Conservation (phyloP, 2,113 vertebrate species). For the Vicugna pacos region DNA sequence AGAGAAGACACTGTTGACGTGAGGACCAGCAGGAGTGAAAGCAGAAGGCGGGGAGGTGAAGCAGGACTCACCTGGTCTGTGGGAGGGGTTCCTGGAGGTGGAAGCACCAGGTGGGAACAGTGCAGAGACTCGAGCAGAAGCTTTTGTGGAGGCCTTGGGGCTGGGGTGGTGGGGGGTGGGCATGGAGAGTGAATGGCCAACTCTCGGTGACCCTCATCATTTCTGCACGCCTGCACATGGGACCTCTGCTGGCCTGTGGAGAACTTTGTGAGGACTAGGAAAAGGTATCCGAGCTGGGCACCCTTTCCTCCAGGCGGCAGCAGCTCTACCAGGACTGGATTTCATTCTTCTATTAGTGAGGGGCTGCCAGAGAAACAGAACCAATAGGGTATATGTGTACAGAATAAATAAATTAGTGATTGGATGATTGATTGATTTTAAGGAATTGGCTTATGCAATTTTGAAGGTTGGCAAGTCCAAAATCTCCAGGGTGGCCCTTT, state of each 20-base stretch:
- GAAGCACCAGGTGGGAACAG: background rate
- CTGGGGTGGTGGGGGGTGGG: fast-evolving
- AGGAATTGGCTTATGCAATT: background rate
- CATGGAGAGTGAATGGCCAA: too few species aligned
- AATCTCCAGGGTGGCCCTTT: background rate
- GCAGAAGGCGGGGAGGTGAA: background rate
- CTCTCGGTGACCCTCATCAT: background rate
- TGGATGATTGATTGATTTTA: background rate
- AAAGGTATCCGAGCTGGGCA: background rate
- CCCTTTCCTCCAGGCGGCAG: background rate
- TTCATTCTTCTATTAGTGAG: background rate
- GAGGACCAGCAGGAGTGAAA: background rate
- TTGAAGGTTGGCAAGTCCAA: background rate
- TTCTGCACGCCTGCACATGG: fast-evolving
- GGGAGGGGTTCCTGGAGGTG: background rate
- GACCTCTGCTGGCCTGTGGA: background rate
- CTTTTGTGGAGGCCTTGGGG: background rate
- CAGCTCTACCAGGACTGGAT: background rate
- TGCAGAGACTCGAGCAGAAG: background rate
- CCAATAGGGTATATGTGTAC: background rate
- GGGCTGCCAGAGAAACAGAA: background rate
- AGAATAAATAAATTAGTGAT: background rate
- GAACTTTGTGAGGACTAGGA: background rate
- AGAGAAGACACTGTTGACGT: background rate
- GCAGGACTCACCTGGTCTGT: background rate